Evolutionary conservation across 2,797 vertebrate genomes (phyloP).

Genomic region (Chiloscyllium punctatum): DNA sequence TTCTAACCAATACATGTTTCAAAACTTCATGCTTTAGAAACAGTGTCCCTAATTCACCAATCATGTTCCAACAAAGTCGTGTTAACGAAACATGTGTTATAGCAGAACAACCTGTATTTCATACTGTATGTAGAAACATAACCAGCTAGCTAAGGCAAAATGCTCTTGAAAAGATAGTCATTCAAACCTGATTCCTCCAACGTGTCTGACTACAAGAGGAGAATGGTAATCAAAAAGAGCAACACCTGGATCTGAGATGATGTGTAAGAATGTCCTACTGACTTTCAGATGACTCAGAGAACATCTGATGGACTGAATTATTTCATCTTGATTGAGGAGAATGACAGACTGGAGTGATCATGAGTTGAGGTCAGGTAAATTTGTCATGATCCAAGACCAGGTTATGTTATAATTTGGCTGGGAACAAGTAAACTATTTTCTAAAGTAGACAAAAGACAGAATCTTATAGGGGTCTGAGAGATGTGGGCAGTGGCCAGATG

Average conservation of each 20-base stretch:
- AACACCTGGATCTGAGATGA: background rate
- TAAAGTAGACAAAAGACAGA: too few species aligned
- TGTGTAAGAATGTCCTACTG: background rate
- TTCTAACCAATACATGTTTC: too few species aligned
- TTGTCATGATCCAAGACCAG: too few species aligned
- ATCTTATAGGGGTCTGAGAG: too few species aligned
- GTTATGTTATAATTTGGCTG: too few species aligned
- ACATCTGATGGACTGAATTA: background rate
- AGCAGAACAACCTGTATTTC: background rate
- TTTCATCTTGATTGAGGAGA: background rate
- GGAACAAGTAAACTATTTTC: too few species aligned
- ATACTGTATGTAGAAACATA: background rate
- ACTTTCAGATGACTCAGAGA: background rate
- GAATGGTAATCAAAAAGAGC: background rate
- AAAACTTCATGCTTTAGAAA: too few species aligned
- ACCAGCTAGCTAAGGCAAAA: background rate
- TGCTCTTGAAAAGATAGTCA: background rate
- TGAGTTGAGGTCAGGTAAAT: background rate
- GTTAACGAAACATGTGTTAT: too few species aligned
- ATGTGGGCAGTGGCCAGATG: too few species aligned
- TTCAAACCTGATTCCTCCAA: background rate
- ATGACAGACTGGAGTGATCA: background rate
- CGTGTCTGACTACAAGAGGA: background rate
- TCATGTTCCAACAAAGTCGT: too few species aligned
- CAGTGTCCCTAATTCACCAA: too few species aligned